These are phyloP conservation scores for Drosophila novamexicana DNA, from an alignment of 1,140 invertebrate genomes.

Conservation along the genomic window DNA sequence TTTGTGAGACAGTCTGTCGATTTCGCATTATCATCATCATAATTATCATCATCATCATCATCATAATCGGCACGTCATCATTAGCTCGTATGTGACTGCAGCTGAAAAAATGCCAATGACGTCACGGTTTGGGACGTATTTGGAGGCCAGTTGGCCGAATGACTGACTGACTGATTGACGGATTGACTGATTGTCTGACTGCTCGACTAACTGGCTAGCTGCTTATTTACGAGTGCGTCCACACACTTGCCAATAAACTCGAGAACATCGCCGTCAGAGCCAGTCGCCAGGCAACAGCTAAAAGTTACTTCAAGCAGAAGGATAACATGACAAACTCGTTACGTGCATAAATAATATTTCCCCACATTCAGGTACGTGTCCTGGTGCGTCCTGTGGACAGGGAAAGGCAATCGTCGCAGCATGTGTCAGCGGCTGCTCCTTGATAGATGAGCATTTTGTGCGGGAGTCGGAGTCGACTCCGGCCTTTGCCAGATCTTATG, in stretches of 20 bases:
- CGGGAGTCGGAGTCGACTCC: too few species aligned
- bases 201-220: background rate
- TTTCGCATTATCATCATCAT: slow-evolving; percentile 10
- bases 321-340: slow-evolving; percentile 79
- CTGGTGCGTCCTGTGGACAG: background rate
- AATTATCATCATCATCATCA: background rate
- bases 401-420: background rate
- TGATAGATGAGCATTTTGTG: slow-evolving; percentile 74
- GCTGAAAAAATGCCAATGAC: slow-evolving; percentile 12
- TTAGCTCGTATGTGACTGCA: background rate
- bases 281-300: slow-evolving; percentile 16
- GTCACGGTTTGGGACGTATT: background rate
- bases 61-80: background rate
- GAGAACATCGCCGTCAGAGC: slow-evolving; percentile 24
- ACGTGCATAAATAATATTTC: slow-evolving; percentile 79
- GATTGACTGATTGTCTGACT: background rate
- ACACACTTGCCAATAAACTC: slow-evolving; percentile 41
- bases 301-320: slow-evolving; percentile 52
- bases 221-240: slow-evolving; percentile 21
- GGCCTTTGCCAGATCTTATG: slow-evolving; percentile 59
- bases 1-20: slow-evolving; percentile 1
- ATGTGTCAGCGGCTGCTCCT: background rate
- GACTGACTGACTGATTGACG: background rate
- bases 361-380: slow-evolving; percentile 37
- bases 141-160: background rate